Conservation (phyloP, 1,140 invertebrate species). For the Scaptodrosophila lebanonensis region DNA sequence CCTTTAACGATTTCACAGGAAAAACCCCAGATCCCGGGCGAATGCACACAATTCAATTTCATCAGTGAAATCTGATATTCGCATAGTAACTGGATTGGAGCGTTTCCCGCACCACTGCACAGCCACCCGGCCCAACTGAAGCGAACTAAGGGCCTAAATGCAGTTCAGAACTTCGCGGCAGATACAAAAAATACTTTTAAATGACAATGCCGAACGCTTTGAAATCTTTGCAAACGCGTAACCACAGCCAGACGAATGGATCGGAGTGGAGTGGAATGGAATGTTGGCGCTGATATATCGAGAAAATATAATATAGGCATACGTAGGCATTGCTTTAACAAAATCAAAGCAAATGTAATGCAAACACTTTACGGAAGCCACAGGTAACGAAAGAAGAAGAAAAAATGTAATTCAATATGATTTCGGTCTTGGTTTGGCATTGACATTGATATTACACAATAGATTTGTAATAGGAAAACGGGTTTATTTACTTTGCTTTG, state of each 20-base stretch:
- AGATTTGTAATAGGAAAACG: too few relatives aligned
- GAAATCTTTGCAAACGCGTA: slow-evolving; percentile 18
- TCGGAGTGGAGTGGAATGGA: too few relatives aligned
- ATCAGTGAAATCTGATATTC: slow-evolving; percentile 62
- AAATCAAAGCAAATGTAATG: too few relatives aligned
- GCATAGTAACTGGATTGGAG: slow-evolving; percentile 1
- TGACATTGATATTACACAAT: too few relatives aligned
- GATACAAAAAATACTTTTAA: slow-evolving; percentile 6
- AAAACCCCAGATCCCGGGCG: slow-evolving; percentile 36
- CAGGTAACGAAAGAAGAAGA: background rate
- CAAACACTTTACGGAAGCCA: background rate
- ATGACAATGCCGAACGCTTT: slow-evolving; percentile 47
- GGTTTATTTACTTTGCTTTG: too few relatives aligned
- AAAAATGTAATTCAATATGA: background rate
- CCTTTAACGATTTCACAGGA: too few relatives aligned
- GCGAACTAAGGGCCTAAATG: slow-evolving; percentile 19
- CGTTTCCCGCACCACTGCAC: slow-evolving; percentile 17
- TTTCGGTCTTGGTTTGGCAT: background rate
- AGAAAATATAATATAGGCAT: too few relatives aligned
- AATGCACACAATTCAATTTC: slow-evolving; percentile 57
- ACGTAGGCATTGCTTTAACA: too few relatives aligned
- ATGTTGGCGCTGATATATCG: slow-evolving; percentile 53
- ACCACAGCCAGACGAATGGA: too few relatives aligned
- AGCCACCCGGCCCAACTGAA: slow-evolving; percentile 3
- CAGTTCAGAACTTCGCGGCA: slow-evolving; percentile 48